These are phyloP conservation scores for Chelon labrosus DNA, from an alignment of 2,797 vertebrate genomes.

Conservation along the genomic window DNA sequence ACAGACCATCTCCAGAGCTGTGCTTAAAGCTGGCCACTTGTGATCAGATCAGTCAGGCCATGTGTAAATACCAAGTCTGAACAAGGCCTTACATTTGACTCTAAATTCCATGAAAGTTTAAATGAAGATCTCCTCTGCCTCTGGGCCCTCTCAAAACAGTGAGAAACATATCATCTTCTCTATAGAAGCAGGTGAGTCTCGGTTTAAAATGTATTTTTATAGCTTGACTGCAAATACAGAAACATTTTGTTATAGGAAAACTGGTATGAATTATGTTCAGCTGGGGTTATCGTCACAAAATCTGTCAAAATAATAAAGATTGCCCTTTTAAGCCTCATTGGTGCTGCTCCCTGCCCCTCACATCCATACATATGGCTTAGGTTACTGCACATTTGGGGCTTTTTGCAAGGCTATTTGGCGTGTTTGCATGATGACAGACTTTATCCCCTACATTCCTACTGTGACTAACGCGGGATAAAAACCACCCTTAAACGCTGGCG, in stretches of 20 bases:
- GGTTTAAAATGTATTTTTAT: neutral
- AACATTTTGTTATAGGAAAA: no score
- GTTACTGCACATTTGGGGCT: slow-evolving; percentile 66
- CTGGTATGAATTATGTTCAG: neutral
- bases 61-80: no score
- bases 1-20: no score
- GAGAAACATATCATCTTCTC: neutral
- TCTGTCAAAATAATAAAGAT: slow-evolving; percentile 41
- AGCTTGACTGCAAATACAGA: no score
- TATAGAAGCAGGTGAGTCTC: neutral
- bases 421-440: slow-evolving; percentile 68
- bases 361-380: slow-evolving; percentile 64
- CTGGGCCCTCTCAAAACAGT: neutral
- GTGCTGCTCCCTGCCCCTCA: slow-evolving; percentile 15
- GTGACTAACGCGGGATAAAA: slow-evolving; percentile 57
- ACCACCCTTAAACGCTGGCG: slow-evolving; percentile 43
- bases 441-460: slow-evolving; percentile 67
- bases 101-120: no score
- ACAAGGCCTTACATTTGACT: no score
- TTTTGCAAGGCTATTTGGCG: slow-evolving; percentile 48
- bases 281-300: slow-evolving; percentile 29
- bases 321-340: slow-evolving; percentile 33
- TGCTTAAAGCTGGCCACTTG: no score
- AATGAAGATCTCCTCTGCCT: neutral
- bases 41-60: no score